Evolutionary conservation across 2,113 vertebrate genomes (phyloP).

Genomic region (Thunnus thynnus): DNA sequence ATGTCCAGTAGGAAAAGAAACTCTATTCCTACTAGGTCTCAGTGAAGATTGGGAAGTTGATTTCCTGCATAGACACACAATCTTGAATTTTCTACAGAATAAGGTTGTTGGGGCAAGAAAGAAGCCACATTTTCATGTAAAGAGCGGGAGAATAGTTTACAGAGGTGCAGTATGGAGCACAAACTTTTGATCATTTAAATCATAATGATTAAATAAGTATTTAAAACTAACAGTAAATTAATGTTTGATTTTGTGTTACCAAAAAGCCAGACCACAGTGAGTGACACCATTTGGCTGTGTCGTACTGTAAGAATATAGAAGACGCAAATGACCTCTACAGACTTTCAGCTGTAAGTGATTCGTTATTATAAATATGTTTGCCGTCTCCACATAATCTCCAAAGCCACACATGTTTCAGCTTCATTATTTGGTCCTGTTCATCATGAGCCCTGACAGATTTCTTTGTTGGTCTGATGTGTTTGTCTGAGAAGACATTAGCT

Average conservation of each 20-base stretch:
- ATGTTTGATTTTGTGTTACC: too few species aligned
- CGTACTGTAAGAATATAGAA: too few species aligned
- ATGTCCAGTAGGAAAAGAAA: background rate
- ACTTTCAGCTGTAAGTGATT: background rate
- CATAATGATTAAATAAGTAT: too few species aligned
- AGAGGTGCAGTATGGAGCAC: background rate
- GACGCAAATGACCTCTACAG: too few species aligned
- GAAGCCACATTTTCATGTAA: background rate
- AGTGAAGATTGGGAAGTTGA: background rate
- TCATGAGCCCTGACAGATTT: background rate
- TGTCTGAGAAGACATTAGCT: background rate
- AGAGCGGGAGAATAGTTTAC: background rate
- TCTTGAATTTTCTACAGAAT: background rate
- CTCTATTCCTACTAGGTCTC: background rate
- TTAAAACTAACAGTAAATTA: too few species aligned
- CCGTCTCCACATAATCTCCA: background rate
- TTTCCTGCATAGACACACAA: slow-evolving; percentile 1
- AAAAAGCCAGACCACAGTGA: too few species aligned
- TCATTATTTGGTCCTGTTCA: background rate
- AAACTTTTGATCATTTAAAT: background rate
- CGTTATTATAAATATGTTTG: background rate
- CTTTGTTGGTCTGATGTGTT: slow-evolving; percentile 6
- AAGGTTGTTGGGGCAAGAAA: background rate
- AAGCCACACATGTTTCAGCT: background rate
- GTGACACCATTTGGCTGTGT: too few species aligned